These are phyloP conservation scores for Phortica variegata DNA, from an alignment of 1,140 invertebrate species.

Conservation along the genomic window DNA sequence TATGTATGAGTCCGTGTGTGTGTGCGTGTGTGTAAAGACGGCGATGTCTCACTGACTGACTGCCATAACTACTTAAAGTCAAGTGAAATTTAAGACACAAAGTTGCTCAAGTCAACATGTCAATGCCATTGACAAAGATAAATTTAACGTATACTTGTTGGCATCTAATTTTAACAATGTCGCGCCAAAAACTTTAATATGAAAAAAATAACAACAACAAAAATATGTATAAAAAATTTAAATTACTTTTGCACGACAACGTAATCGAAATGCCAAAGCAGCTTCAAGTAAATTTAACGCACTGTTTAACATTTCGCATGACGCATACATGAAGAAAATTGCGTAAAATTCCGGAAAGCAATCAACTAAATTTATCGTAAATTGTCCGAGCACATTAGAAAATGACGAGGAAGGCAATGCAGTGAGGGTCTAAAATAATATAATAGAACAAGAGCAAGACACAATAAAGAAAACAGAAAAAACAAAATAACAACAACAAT, in stretches of 20 bases:
- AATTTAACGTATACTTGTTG: too few species aligned
- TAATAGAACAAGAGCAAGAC: neutral
- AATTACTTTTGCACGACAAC: too few species aligned
- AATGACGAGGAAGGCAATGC: slow-evolving; percentile 2
- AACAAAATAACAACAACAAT: neutral
- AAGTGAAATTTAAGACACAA: too few species aligned
- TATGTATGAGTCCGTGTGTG: too few species aligned
- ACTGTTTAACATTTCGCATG: slow-evolving; percentile 10
- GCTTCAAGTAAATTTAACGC: slow-evolving; percentile 33
- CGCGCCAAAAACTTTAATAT: too few species aligned
- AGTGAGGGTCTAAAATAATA: neutral
- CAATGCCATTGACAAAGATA: slow-evolving; percentile 48
- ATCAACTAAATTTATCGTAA: slow-evolving; percentile 54
- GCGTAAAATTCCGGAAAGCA: slow-evolving; percentile 44
- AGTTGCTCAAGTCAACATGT: slow-evolving; percentile 38
- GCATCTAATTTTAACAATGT: too few species aligned
- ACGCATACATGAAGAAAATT: slow-evolving; percentile 22
- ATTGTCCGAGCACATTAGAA: slow-evolving; percentile 42
- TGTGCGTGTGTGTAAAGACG: too few species aligned
- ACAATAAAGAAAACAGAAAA: neutral
- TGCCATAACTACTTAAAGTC: too few species aligned
- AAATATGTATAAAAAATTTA: too few species aligned
- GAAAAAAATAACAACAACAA: too few species aligned
- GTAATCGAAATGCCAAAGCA: slow-evolving; percentile 35
- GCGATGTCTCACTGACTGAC: too few species aligned